A percentile compares a stretch with the other conserved stretches of the same genome.
These are phyloP conservation scores for Telenomus remus DNA, from an alignment of 1,140 invertebrate species.

Conservation along the genomic window DNA sequence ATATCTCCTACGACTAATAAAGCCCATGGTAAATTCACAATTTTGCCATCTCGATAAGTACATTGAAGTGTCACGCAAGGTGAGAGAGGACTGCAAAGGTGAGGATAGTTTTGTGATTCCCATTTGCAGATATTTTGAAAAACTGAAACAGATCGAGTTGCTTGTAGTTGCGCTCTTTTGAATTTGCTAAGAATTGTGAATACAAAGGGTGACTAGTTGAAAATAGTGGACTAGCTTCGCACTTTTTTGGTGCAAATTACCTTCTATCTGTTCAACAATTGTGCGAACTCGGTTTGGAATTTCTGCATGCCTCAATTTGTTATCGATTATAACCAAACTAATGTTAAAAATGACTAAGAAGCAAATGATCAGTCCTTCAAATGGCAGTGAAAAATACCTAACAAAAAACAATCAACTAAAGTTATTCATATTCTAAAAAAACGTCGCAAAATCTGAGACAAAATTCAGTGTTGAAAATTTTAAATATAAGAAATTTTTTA, in stretches of 20 bases:
- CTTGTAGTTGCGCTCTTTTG: background rate
- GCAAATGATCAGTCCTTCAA: conserved; percentile 55
- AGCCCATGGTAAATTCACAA: conserved; percentile 89
- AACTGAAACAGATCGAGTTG: conserved; percentile 66
- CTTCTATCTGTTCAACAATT: conserved; percentile 77
- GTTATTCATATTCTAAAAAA: background rate
- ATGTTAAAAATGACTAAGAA: conserved; percentile 75
- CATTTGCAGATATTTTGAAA: conserved; percentile 79
- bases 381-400: conserved; percentile 56
- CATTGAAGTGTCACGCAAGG: conserved; percentile 96
- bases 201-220: background rate
- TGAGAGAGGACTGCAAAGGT: conserved; percentile 90
- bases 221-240: background rate
- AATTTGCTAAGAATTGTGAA: background rate
- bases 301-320: conserved; percentile 81
- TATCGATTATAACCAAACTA: conserved; percentile 79
- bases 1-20: conserved; percentile 92
- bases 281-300: conserved; percentile 78
- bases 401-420: conserved; percentile 43
- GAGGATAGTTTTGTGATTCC: conserved; percentile 87
- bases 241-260: conserved; percentile 59
- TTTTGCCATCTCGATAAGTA: conserved; percentile 90
- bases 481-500: too few relatives aligned
- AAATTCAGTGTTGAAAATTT: too few relatives aligned
- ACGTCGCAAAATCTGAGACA: too few relatives aligned